A percentile compares a stretch with the other conserved stretches of the same genome.
These are phyloP conservation scores for Catostomus latipinnis DNA, from an alignment of 2,797 vertebrate genomes.

Conservation along the genomic window DNA sequence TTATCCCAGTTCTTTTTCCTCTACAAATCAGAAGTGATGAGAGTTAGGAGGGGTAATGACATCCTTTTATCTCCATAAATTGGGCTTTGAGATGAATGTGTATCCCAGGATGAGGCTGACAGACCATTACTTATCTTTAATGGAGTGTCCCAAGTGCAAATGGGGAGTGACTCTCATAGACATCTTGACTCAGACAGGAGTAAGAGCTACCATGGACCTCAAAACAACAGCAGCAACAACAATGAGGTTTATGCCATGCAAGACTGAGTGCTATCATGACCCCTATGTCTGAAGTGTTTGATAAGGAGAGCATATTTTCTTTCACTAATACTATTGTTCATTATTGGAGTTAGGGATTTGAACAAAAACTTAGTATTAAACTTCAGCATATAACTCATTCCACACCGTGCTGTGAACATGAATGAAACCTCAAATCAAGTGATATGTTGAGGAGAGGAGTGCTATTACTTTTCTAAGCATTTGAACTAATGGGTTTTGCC, in stretches of 20 bases:
- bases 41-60: slow-evolving; percentile 49
- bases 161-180: slow-evolving; percentile 18
- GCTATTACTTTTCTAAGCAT: too few relatives aligned
- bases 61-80: slow-evolving; percentile 52
- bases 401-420: too few relatives aligned
- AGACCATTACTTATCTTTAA: slow-evolving; percentile 57
- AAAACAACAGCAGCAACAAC: slow-evolving; percentile 2
- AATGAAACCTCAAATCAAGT: too few relatives aligned
- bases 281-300: not conserved
- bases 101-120: slow-evolving; percentile 30
- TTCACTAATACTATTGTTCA: too few relatives aligned
- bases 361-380: too few relatives aligned
- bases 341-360: too few relatives aligned
- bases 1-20: slow-evolving; percentile 4
- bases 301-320: too few relatives aligned
- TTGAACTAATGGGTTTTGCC: too few relatives aligned
- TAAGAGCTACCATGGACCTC: not conserved
- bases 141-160: slow-evolving; percentile 26
- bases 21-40: slow-evolving; percentile 43
- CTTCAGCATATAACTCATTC: too few relatives aligned
- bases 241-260: not conserved
- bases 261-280: not conserved
- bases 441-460: too few relatives aligned
- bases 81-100: slow-evolving; percentile 38
- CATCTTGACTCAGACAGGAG: not conserved